These are phyloP conservation scores for Kryptopterus vitreolus DNA, from an alignment of 2,797 vertebrate genomes.

Conservation along the genomic window DNA sequence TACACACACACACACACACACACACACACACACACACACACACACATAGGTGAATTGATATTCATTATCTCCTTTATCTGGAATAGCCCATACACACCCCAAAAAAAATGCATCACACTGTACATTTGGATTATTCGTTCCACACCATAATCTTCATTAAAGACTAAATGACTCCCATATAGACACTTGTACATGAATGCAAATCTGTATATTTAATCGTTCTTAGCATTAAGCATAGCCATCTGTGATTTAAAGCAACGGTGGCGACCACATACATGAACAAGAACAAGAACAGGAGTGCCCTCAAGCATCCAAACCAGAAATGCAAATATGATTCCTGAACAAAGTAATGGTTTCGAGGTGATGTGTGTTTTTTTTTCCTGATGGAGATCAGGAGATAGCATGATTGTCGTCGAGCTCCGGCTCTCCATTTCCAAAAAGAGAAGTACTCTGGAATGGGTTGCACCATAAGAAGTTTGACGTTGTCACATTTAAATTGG, in stretches of 20 bases:
- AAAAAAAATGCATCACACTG: neutral
- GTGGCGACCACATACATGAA: constrained; percentile 20
- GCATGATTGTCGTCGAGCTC: constrained; percentile 56
- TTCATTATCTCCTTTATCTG: too few species aligned
- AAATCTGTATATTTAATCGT: neutral
- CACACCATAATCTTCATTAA: neutral
- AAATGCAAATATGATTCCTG: constrained; percentile 72
- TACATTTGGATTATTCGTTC: neutral
- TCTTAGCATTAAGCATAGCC: neutral
- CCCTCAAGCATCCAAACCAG: constrained; percentile 49
- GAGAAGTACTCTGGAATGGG: constrained; percentile 69
- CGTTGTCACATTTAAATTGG: constrained; percentile 71
- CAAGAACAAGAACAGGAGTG: neutral
- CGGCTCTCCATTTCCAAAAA: constrained; percentile 70
- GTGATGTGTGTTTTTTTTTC: constrained; percentile 11
- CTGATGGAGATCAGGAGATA: constrained; percentile 65
- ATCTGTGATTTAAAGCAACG: constrained; percentile 9
- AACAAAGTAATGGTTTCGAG: constrained; percentile 59
- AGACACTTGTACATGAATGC: neutral
- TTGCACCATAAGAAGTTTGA: constrained; percentile 54
- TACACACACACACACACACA: too few species aligned
- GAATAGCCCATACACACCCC: neutral
- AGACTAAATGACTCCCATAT: neutral
- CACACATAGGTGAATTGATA: too few species aligned
- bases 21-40: too few species aligned